phyloP scores from a whole-genome alignment of 2,113 vertebrate species.

The Eublepharis macularius region DNA sequence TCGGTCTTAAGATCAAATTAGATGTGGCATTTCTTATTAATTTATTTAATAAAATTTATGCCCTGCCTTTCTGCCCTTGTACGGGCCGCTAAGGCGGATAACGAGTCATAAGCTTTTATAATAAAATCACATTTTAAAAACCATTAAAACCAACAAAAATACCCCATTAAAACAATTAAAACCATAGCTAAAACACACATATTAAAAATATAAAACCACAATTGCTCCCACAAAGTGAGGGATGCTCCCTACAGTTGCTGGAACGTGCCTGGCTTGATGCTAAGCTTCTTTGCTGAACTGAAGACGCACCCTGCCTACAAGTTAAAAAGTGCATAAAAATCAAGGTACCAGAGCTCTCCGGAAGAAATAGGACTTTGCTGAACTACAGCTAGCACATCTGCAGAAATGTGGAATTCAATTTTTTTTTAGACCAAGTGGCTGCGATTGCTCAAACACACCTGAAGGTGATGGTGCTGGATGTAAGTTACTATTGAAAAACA shows the following conservation, averaged over 20 bases:
- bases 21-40: no score
- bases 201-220: no score
- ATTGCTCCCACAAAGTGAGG: neutral
- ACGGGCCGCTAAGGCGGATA: no score
- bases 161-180: no score
- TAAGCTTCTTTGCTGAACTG: neutral
- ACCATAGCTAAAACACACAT: no score
- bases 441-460: constrained; percentile 93
- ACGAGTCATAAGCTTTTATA: no score
- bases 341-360: neutral
- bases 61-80: no score
- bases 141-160: no score
- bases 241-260: neutral
- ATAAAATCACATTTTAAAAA: no score
- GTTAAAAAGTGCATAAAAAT: neutral
- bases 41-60: no score
- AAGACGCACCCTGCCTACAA: neutral
- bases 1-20: no score
- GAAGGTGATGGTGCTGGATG: constrained; percentile 84
- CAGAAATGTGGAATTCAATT: constrained; percentile 93
- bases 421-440: constrained; percentile 83
- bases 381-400: constrained; percentile 75
- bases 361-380: constrained; percentile 71
- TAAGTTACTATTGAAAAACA: constrained; percentile 74
- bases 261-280: neutral